Conservation (phyloP, 2,113 vertebrate species). For the Pelusios castaneus region DNA sequence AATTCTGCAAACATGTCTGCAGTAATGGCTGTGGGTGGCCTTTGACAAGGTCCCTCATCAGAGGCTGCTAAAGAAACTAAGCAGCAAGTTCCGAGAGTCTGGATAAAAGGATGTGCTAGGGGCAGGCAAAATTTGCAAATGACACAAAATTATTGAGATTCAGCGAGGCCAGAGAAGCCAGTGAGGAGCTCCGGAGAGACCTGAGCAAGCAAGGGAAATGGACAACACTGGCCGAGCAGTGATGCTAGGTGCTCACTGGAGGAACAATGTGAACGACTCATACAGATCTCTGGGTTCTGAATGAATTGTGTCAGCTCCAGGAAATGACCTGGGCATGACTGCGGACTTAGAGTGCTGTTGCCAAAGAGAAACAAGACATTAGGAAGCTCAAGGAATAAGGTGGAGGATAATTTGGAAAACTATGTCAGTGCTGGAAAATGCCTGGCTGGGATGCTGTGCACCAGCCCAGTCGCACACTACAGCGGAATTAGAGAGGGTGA, state of each 20-base stretch:
- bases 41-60: neutral
- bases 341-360: neutral
- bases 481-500: neutral
- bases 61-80: neutral
- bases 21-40: neutral
- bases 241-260: neutral
- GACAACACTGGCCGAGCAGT: neutral
- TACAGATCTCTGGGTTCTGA: neutral
- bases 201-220: neutral
- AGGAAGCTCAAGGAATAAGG: rapidly evolving
- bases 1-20: rapidly evolving
- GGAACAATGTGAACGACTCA: neutral
- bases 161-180: neutral
- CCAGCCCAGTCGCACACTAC: neutral
- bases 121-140: neutral
- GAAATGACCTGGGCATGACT: neutral
- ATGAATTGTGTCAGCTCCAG: no score
- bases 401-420: neutral
- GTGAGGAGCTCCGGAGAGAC: no score
- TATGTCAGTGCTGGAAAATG: neutral
- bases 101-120: neutral
- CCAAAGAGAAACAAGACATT: neutral
- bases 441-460: neutral
- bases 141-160: neutral
- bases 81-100: rapidly evolving